A percentile compares a stretch with the other conserved stretches of the same genome.
phyloP scores from a whole-genome alignment of 2,797 vertebrate species.

The Amblyopsis hoosieri region DNA sequence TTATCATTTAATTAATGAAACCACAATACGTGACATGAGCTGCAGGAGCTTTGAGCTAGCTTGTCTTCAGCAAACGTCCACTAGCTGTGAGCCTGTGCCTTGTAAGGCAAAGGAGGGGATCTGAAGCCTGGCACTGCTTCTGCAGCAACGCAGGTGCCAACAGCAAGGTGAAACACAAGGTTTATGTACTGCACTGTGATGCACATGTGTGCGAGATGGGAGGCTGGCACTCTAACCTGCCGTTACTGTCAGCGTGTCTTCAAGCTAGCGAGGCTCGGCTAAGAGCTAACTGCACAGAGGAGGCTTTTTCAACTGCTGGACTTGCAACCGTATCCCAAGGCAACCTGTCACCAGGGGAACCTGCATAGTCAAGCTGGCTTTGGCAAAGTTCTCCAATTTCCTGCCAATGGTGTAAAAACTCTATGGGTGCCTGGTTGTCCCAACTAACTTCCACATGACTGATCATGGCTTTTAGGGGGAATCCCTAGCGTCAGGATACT shows the following conservation, averaged over 20 bases:
- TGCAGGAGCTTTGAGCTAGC: no score
- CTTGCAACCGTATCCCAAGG: constrained; percentile 37
- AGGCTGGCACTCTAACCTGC: neutral
- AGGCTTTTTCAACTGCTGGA: constrained; percentile 11
- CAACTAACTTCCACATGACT: neutral
- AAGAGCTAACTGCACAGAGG: neutral
- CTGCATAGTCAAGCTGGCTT: constrained; percentile 35
- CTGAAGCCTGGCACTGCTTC: constrained; percentile 24
- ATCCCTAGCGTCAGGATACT: no score
- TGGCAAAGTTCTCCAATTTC: constrained; percentile 47
- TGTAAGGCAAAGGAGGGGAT: neutral
- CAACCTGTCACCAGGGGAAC: constrained; percentile 41
- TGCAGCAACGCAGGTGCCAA: constrained; percentile 41
- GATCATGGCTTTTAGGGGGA: constrained; percentile 10
- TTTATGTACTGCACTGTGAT: neutral
- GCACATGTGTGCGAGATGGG: no score
- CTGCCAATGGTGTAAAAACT: constrained; percentile 33
- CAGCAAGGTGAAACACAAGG: constrained; percentile 31
- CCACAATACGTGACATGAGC: no score
- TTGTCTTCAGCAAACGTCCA: no score
- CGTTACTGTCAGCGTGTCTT: neutral
- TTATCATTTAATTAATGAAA: no score
- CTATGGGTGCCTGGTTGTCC: constrained; percentile 10
- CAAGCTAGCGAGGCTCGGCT: neutral
- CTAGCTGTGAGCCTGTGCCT: no score